Evolutionary conservation across 2,888 invertebrate genomes (phyloP).

Genomic region (Caenorhabditis japonica): DNA sequence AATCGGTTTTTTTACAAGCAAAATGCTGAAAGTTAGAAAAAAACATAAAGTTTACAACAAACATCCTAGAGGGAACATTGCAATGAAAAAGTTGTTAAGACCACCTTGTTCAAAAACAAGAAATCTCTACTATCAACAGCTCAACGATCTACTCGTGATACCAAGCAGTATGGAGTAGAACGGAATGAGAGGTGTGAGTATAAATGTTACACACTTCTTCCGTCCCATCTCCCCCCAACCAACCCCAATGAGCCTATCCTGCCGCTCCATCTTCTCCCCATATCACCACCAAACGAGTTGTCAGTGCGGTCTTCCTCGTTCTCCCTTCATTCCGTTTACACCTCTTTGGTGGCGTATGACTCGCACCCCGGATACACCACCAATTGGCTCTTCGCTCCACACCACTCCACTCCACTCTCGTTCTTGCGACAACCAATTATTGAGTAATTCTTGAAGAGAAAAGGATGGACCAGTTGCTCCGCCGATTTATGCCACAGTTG

Average conservation of each 20-base stretch:
- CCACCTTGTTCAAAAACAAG: no score
- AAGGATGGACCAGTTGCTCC: conserved; percentile 27
- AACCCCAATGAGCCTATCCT: neutral
- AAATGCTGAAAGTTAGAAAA: neutral
- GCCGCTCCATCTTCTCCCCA: conserved; percentile 32
- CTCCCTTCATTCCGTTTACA: conserved; percentile 49
- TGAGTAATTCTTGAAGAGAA: conserved; percentile 3
- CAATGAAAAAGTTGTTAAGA: no score
- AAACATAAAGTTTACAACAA: no score
- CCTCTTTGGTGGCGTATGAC: conserved; percentile 41
- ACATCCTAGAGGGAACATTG: no score
- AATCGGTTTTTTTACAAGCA: neutral
- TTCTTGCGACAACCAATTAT: no score
- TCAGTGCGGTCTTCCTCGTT: conserved; percentile 20
- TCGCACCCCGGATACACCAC: conserved; percentile 4
- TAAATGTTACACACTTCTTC: conserved; percentile 41
- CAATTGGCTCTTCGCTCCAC: conserved; percentile 21
- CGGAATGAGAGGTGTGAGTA: conserved; percentile 49
- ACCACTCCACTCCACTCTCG: no score
- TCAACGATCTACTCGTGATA: conserved; percentile 8
- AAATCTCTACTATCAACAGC: conserved; percentile 7
- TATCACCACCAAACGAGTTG: conserved; percentile 51
- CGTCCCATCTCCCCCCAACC: conserved; percentile 2
- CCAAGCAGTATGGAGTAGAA: conserved; percentile 25
- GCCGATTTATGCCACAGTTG: conserved; percentile 22